phyloP scores from a whole-genome alignment of 2,113 vertebrate genomes.

The Gymnorhina tibicen region DNA sequence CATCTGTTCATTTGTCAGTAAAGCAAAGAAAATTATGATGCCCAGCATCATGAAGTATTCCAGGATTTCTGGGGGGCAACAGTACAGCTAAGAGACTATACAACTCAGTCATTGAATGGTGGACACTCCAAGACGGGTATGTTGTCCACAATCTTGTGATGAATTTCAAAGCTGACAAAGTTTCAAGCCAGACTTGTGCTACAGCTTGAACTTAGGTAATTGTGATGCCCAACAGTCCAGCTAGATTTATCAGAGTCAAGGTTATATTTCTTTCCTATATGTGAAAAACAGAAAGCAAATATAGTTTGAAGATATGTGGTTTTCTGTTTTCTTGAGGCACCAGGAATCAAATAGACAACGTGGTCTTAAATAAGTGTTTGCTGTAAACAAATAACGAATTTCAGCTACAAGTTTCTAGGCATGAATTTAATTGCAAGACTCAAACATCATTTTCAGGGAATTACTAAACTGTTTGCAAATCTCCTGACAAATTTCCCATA shows the following conservation, averaged over 20 bases:
- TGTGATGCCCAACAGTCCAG: neutral
- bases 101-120: neutral
- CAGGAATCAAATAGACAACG: neutral
- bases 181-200: neutral
- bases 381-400: neutral
- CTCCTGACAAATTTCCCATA: neutral
- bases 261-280: neutral
- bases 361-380: neutral
- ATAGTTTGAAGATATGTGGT: rapidly evolving
- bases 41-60: neutral
- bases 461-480: neutral
- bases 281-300: neutral
- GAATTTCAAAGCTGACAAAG: neutral
- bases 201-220: neutral
- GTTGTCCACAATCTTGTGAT: neutral
- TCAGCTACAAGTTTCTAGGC: neutral
- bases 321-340: neutral
- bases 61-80: neutral
- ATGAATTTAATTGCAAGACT: neutral
- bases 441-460: neutral
- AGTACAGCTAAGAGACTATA: neutral
- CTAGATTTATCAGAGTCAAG: neutral
- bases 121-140: neutral
- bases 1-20: neutral
- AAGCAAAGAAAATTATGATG: neutral